phyloP scores from a whole-genome alignment of 2,888 invertebrate genomes.

The Dynastes grantii region DNA sequence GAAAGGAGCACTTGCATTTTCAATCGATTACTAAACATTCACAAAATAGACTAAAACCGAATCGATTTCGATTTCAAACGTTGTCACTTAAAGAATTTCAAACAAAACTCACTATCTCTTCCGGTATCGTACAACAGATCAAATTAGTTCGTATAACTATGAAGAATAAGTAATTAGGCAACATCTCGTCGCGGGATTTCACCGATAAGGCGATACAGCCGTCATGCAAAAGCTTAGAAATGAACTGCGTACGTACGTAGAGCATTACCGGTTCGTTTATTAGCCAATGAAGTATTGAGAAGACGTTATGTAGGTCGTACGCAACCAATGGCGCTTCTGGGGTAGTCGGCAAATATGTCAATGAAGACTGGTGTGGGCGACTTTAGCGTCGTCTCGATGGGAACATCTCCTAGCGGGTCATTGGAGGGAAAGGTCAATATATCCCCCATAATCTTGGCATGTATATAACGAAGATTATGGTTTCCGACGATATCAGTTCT shows the following conservation, averaged over 20 bases:
- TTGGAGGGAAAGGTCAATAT: constrained; percentile 67
- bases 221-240: constrained; percentile 15
- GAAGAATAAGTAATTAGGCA: constrained; percentile 19
- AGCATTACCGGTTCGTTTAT: constrained; percentile 53
- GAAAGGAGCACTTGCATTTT: constrained; percentile 55
- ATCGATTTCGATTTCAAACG: constrained; percentile 55
- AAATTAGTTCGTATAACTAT: background rate
- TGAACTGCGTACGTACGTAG: background rate
- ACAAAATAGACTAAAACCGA: constrained; percentile 49
- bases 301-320: constrained; percentile 64
- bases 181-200: constrained; percentile 18
- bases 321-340: constrained; percentile 66
- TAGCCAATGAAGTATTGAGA: constrained; percentile 59
- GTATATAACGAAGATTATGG: constrained; percentile 68
- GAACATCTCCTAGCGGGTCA: constrained; percentile 60
- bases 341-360: constrained; percentile 69
- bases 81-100: constrained; percentile 25
- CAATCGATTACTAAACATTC: constrained; percentile 46
- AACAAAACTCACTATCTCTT: constrained; percentile 55
- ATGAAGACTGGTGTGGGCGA: constrained; percentile 60
- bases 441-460: constrained; percentile 59
- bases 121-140: background rate
- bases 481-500: constrained; percentile 65
- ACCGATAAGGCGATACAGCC: background rate
- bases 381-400: constrained; percentile 58